These are phyloP conservation scores for Ploceus nigricollis DNA, from an alignment of 2,113 vertebrate species.

Conservation along the genomic window DNA sequence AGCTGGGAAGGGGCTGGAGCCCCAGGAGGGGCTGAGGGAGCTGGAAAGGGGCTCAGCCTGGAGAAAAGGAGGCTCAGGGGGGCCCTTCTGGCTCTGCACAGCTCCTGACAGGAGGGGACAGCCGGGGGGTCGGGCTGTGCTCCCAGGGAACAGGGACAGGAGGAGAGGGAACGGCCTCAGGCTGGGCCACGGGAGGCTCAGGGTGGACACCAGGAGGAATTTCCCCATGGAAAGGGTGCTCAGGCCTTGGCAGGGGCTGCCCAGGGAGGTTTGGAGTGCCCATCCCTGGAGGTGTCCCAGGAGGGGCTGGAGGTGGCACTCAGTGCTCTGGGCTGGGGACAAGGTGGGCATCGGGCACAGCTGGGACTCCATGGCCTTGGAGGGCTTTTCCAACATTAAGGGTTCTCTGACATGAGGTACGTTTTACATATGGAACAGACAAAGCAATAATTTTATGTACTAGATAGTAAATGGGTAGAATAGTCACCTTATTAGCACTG, in stretches of 20 bases:
- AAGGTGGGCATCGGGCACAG: neutral
- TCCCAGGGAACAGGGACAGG: neutral
- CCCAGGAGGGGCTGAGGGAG: neutral
- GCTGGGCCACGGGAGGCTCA: neutral
- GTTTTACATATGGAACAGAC: neutral
- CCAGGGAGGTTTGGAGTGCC: neutral
- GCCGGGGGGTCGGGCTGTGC: neutral
- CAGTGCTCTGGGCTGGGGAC: neutral
- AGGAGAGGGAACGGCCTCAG: neutral
- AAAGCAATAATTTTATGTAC: neutral
- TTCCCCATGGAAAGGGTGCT: neutral
- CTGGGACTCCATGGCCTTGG: fast-evolving
- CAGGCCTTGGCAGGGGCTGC: neutral
- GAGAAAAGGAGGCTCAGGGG: neutral
- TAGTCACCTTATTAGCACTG: neutral
- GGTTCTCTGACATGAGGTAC: neutral
- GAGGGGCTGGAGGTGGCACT: neutral
- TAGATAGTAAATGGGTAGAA: neutral
- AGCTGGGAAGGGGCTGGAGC: too few species aligned
- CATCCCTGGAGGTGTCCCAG: neutral
- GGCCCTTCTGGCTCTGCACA: neutral
- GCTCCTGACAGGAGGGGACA: neutral
- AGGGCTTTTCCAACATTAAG: neutral
- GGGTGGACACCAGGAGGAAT: neutral
- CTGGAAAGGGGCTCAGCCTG: neutral